These are phyloP conservation scores for Caenorhabditis sp. DNA, from an alignment of 2,888 invertebrate genomes.

Conservation along the genomic window DNA sequence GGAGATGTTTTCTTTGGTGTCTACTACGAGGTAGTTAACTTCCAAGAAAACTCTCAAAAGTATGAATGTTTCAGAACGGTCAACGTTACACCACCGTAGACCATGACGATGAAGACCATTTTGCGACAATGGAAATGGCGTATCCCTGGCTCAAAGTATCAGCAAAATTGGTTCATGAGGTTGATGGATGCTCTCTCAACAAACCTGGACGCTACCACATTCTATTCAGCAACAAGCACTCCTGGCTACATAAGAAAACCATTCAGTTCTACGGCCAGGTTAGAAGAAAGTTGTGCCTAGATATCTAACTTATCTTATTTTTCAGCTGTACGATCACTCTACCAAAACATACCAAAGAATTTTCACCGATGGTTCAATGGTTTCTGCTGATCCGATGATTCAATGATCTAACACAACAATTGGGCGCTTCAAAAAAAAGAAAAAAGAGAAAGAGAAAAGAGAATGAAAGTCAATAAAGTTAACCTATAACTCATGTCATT, in stretches of 20 bases:
- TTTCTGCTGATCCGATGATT: constrained; percentile 45
- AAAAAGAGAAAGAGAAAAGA: constrained; percentile 4
- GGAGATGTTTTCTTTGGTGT: constrained; percentile 82
- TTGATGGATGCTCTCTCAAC: constrained; percentile 71
- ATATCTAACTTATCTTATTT: neutral
- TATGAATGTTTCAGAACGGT: neutral
- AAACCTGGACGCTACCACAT: constrained; percentile 75
- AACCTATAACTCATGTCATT: neutral
- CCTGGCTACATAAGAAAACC: constrained; percentile 74
- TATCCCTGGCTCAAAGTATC: constrained; percentile 81
- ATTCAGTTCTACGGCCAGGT: constrained; percentile 69
- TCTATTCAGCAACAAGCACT: constrained; percentile 81
- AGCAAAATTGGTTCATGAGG: constrained; percentile 82
- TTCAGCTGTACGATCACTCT: constrained; percentile 70
- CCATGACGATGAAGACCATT: constrained; percentile 62
- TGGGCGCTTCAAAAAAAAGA: too few relatives aligned
- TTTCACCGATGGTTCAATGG: constrained; percentile 71
- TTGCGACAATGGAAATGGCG: constrained; percentile 79
- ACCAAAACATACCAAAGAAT: constrained; percentile 64
- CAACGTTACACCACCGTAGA: constrained; percentile 48
- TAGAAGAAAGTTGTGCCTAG: too few relatives aligned
- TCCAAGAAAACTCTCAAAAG: too few relatives aligned
- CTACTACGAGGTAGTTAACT: constrained; percentile 77
- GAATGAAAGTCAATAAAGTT: neutral
- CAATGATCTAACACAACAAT: constrained; percentile 9